Evolutionary conservation across 2,113 vertebrate genomes (phyloP), one percentile per base, ranked within the genome.

Genomic region (Leuciscus idus): DNA sequence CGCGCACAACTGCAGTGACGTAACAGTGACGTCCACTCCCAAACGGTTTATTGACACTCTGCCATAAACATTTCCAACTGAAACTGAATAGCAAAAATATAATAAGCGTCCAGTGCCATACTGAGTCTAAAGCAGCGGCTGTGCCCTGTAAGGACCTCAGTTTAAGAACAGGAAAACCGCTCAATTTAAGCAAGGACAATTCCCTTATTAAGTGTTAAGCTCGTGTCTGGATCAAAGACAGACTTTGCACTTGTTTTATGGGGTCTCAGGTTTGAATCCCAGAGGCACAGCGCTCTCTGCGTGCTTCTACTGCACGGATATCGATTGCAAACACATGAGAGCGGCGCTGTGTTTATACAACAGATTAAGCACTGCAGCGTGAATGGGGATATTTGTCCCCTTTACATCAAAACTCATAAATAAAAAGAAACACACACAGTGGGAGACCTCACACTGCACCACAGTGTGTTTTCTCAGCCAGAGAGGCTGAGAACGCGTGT

Each of bases 171-270:
- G 19, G 7, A 55, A 57, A 33, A 80, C 26, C 23, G 52, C 52
- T 55, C 28, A 21, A 28, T 78, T 78, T 30, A 23, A 15, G 59
- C 52, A 36, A 79, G 55, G 19, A 36, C 30, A 36, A 17, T 39
- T 55, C 33, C 73, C 79, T 84, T 87, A 88, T 83, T 61, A 39
- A 79, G 86, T 30, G 66, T 26, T 30, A 73, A 72, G n/a, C 10
- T 39, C 15, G 10, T 11, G 81, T 9, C 4, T 33, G 76, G 36
- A 72, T 80, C 70, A 68, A 61, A 85, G 66, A 84, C 66, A 77
- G 73, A 66, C 84, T 50, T 61, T 50, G 28, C 30, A 48, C 75
- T 36, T 39, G 77, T 61, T 80, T 80, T 59, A 80, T 80, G 30
- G 84, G 61, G 72, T 62, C 55, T 77, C 59, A 19, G 46, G 61